Evolutionary conservation across 1,140 invertebrate species (phyloP).

Genomic region (Atopsyche davidsoni): DNA sequence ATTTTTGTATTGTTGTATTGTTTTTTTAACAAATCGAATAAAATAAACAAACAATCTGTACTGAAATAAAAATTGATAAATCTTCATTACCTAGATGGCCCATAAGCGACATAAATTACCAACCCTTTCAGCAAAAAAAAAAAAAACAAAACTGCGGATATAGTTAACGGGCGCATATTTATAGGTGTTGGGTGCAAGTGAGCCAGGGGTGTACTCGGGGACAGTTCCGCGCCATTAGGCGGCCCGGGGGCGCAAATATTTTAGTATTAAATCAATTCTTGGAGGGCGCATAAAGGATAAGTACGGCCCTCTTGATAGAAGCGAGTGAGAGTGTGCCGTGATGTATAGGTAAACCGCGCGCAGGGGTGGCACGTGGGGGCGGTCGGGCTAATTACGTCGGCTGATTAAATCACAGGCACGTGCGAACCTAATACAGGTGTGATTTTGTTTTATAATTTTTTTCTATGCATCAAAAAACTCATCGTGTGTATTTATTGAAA

Average conservation of each 20-base stretch:
- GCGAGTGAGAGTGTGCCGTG: conserved; percentile 26
- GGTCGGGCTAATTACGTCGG: no score
- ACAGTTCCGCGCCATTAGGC: conserved; percentile 27
- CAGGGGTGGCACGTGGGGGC: conserved; percentile 16
- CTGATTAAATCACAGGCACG: no score
- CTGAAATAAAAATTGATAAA: no score
- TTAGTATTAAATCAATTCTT: conserved; percentile 32
- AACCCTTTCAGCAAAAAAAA: no score
- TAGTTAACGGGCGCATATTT: not conserved
- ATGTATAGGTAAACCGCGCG: conserved; percentile 28
- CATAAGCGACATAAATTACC: no score
- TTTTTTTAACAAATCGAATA: no score
- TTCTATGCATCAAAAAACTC: not conserved
- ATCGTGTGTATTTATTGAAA: not conserved
- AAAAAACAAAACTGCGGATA: not conserved
- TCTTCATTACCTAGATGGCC: no score
- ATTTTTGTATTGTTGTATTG: no score
- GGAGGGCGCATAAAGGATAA: conserved; percentile 31
- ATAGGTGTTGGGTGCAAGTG: no score
- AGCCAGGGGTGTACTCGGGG: not conserved
- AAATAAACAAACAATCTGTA: no score
- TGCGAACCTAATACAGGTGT: no score
- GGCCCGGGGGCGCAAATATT: conserved; percentile 25
- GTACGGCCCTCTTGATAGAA: conserved; percentile 30
- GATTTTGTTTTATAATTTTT: not conserved